A percentile compares a stretch with the other conserved stretches of the same genome.
These are phyloP conservation scores for Rhyacophila brunnea DNA, from an alignment of 1,140 invertebrate species.

Conservation along the genomic window DNA sequence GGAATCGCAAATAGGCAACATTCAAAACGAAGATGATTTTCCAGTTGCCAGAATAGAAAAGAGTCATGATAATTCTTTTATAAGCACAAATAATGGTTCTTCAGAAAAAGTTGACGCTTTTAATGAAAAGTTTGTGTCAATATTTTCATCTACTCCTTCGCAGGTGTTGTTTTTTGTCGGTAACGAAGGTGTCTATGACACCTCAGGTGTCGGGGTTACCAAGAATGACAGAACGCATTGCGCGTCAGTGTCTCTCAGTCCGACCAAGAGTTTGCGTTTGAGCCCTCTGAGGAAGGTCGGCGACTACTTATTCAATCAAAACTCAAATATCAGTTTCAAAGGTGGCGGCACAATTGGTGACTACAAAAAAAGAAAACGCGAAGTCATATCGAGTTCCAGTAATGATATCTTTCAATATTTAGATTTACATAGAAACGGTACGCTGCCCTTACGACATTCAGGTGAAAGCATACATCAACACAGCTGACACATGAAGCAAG, in stretches of 20 bases:
- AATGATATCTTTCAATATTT: slow-evolving; percentile 28
- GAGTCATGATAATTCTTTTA: too few species aligned
- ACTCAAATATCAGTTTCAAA: slow-evolving; percentile 13
- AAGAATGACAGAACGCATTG: neutral
- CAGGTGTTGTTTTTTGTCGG: too few species aligned
- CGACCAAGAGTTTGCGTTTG: slow-evolving; percentile 21
- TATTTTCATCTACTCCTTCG: too few species aligned
- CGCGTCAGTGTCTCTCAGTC: slow-evolving; percentile 13
- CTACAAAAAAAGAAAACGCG: slow-evolving; percentile 13
- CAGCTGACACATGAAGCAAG: too few species aligned
- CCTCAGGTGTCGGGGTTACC: too few species aligned
- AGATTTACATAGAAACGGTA: slow-evolving; percentile 28
- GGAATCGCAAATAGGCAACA: too few species aligned
- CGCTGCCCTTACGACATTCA: neutral
- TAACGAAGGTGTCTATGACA: neutral
- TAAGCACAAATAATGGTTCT: too few species aligned
- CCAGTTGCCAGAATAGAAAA: too few species aligned
- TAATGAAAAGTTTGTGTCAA: too few species aligned
- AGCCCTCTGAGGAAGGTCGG: slow-evolving; percentile 29
- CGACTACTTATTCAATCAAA: slow-evolving; percentile 27
- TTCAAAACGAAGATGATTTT: too few species aligned
- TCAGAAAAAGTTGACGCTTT: too few species aligned
- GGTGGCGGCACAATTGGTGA: slow-evolving; percentile 17
- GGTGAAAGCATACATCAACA: too few species aligned
- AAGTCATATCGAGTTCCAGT: slow-evolving; percentile 18